phyloP scores from a whole-genome alignment of 53 echinoderm and acorn worm genomes.

The Mesocentrotus franciscanus region DNA sequence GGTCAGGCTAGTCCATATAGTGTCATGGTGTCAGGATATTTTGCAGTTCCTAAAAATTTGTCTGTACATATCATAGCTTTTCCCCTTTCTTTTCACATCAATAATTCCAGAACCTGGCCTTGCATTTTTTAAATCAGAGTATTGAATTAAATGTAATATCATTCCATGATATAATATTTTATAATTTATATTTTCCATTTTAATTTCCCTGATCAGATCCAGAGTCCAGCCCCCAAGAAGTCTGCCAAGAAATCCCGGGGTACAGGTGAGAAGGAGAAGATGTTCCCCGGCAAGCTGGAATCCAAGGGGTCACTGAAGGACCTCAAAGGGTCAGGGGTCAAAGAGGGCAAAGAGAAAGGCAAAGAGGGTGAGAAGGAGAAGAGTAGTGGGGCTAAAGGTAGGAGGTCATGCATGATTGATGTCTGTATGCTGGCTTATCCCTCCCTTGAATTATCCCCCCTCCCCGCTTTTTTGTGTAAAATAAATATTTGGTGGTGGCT shows the following conservation, averaged over 20 bases:
- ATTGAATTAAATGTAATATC: not conserved
- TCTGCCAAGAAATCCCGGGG: conserved; percentile 85
- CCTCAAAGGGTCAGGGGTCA: conserved; percentile 69
- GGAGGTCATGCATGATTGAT: conserved; percentile 32
- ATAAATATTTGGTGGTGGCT: conserved; percentile 5
- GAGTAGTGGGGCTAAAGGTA: conserved; percentile 44
- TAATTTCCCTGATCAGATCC: conserved; percentile 5
- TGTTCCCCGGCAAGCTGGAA: conserved; percentile 73
- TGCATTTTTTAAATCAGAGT: not conserved
- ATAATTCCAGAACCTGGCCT: no score
- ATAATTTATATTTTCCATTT: not conserved
- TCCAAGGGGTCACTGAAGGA: conserved; percentile 75
- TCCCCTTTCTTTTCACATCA: no score
- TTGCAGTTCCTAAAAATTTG: no score
- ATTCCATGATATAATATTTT: not conserved
- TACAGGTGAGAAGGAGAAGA: conserved; percentile 75
- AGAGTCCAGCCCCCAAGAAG: conserved; percentile 89
- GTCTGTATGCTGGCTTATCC: not conserved
- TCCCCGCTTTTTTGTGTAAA: not conserved
- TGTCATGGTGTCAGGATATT: no score
- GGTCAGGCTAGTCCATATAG: no score
- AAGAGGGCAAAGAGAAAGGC: conserved; percentile 54
- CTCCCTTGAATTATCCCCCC: not conserved
- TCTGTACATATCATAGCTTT: no score
- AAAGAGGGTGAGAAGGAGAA: conserved; percentile 61